Evolutionary conservation across 1,140 invertebrate genomes (phyloP), one percentile per base, ranked within the genome.

Genomic region (Zaprionus ghesquierei): DNA sequence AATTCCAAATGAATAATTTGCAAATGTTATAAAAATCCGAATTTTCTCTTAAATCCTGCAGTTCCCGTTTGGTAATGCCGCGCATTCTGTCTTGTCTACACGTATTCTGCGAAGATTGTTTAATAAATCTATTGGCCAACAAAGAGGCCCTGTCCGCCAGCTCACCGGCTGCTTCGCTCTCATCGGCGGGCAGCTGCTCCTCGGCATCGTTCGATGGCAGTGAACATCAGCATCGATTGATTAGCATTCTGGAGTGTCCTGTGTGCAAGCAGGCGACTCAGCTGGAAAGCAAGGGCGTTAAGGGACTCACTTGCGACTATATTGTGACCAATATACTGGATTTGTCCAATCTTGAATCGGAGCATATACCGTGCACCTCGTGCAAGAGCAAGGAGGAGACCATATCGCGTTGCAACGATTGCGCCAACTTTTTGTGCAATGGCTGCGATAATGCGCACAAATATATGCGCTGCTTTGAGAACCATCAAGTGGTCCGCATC

Each of bases 361-460:
- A 94, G 75, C 95, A 95, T 73, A 94, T 97, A 66, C 93, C 96
- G 9, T 98, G 97, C 92, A 97, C 97, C 46, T 97, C 96, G 51
- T 98, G 97, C 92, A 97, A 97, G 81, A 95, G 96, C 78, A 97
- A 97, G 92, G 96, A 98, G 92, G 95, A 95, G 86, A 98, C 98
- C 13, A 96, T 98, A 13, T 97, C 97, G 13, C 95, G 97, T 63
- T 98, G 98, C 92, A 96, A 95, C 71, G 97, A 98, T 91, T 99
- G 98, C 92, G 97, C 97, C 77, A 98, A 98, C 93, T 97, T 98
- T 90, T 93, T 99, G 13, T 98, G 98, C 93, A 95, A 95, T 20
- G 97, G 97, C 91, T 99, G 98, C 93, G 97, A 98, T 73, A 97
- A 96, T 25, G 98, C 98, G 50, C 98, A 99, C 92, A 96, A 97